Conservation (phyloP, 2,113 vertebrate genomes). For the Bothrops jararaca region DNA sequence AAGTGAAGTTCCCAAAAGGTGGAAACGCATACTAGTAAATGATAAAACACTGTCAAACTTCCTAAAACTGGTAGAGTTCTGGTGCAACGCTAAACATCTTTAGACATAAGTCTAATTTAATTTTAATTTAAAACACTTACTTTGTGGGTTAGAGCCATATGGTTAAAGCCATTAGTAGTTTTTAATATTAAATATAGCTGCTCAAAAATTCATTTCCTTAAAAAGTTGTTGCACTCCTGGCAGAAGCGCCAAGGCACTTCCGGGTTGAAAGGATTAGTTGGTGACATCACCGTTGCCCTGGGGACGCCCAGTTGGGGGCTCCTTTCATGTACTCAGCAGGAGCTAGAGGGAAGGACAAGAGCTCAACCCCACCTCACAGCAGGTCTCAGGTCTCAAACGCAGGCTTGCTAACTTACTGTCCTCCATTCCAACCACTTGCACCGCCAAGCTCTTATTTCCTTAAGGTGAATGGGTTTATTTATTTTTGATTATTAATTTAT, state of each 20-base stretch:
- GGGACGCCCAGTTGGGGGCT: too few species aligned
- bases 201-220: background rate
- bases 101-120: background rate
- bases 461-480: background rate
- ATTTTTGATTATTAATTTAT: background rate
- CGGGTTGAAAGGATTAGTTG: too few species aligned
- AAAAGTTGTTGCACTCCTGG: too few species aligned
- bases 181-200: background rate
- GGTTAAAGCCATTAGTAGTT: background rate
- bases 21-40: background rate
- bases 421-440: too few species aligned
- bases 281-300: too few species aligned
- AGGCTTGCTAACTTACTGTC: too few species aligned
- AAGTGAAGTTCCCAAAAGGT: background rate
- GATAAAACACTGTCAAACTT: background rate
- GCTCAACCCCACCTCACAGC: too few species aligned
- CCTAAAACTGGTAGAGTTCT: background rate
- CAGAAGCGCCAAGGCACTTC: too few species aligned
- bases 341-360: too few species aligned
- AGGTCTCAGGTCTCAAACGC: too few species aligned
- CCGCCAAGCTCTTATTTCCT: background rate
- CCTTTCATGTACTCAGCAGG: too few species aligned
- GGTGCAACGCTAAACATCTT: background rate
- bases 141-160: background rate
- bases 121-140: background rate